Base-by-base conservation (phyloP, 2,888 invertebrate species). In the Hetaerina titia region DNA sequence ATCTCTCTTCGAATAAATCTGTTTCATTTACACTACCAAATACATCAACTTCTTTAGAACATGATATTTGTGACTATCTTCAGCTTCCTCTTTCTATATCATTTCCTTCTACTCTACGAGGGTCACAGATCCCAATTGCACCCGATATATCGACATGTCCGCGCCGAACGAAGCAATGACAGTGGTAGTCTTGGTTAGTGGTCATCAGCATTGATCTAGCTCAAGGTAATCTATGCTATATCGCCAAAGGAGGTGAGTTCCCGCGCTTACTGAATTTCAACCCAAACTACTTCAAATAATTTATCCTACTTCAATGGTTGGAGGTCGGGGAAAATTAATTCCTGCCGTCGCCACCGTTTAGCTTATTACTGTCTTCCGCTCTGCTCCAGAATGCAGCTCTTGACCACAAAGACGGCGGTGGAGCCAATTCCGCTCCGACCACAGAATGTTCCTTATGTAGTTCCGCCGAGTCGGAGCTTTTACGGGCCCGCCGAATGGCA, bases 261-360 rank as follows among this genome's bases (percentile, higher is more conserved):
- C 81, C 81, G 81, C 81, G 81, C 81, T 13, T 31, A 25, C 81
- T 31, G 81, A 81, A 81, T 81, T 81, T 81, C 81, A 81, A 13
- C 11, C 81, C 81, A 31, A 11, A 31, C 81, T 31, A 15, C 25
- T 13, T 81, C 25, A 31, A 81, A 81, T 81, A 81, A 81, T 81
- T 81, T 31, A 81, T 81, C 81, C 81, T 81, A 81, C 81, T 81
- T 81, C 13, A 81, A 81, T 81, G 31, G 81, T 31, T 31, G 81
- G 22, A 22, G 58, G 89, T 56, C 89, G 56, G 22, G 58, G 89
- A 89, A 45, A 89, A 89, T 89, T 57, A 89, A 58, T 89, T 89
- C 9, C 57, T 58, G n/a, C 57, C 81, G 57, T 89, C 22, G 89
- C 56, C 89, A 31, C 89, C 58, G 22, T n/a, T 89, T 89, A 89